Evolutionary conservation across 2,888 invertebrate genomes (phyloP).

Genomic region (Dugesia japonica): DNA sequence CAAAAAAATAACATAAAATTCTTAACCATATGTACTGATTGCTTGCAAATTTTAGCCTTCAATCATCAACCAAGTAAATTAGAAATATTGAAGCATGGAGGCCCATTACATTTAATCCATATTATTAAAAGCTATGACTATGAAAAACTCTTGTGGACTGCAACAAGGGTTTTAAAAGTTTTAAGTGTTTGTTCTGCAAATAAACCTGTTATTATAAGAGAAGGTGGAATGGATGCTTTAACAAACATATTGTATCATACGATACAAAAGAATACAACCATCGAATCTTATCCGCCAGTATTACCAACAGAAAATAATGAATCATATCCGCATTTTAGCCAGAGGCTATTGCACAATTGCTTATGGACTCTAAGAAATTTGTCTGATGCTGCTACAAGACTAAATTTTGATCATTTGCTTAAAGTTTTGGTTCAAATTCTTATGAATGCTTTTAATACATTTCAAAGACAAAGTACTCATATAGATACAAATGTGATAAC

Average conservation of each 20-base stretch:
- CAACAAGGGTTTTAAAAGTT: slow-evolving; percentile 86
- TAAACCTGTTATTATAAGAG: slow-evolving; percentile 92
- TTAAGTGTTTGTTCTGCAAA: slow-evolving; percentile 92
- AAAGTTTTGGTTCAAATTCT: slow-evolving; percentile 71
- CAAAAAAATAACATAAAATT: slow-evolving; percentile 93
- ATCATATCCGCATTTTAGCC: slow-evolving; percentile 58
- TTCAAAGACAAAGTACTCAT: background rate
- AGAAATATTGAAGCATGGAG: slow-evolving; percentile 36
- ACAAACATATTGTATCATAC: slow-evolving; percentile 64
- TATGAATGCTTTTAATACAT: slow-evolving; percentile 52
- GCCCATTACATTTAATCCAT: slow-evolving; percentile 81
- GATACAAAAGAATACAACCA: background rate
- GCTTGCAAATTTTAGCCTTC: slow-evolving; percentile 86
- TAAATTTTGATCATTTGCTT: slow-evolving; percentile 42
- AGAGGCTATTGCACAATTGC: slow-evolving; percentile 83
- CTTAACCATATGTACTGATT: slow-evolving; percentile 94
- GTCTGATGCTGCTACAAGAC: slow-evolving; percentile 88
- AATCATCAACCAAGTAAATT: slow-evolving; percentile 87
- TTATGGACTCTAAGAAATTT: slow-evolving; percentile 91
- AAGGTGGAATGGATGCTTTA: slow-evolving; percentile 85
- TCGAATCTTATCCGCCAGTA: background rate
- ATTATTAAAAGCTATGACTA: slow-evolving; percentile 93
- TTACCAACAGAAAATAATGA: slow-evolving; percentile 12
- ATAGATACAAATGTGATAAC: slow-evolving; percentile 85
- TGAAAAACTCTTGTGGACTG: slow-evolving; percentile 94